phyloP scores from a whole-genome alignment of 1,140 invertebrate genomes.

The Sycophila sp. region DNA sequence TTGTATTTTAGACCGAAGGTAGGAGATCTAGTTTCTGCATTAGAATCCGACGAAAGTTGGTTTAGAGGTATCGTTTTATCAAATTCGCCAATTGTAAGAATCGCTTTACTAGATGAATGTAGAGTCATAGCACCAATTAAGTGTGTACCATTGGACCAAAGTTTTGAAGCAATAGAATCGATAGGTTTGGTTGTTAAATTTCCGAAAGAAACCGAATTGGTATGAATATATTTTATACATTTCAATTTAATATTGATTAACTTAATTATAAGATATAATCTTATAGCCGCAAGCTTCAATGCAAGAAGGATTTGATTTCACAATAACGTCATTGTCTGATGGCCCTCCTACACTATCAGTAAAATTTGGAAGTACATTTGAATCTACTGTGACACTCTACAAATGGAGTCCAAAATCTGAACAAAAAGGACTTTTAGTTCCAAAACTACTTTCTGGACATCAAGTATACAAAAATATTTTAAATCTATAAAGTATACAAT shows the following conservation, averaged over 20 bases:
- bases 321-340: too few relatives aligned
- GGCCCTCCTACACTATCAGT: too few relatives aligned
- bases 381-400: constrained; percentile 31
- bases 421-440: constrained; percentile 43
- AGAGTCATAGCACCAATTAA: constrained; percentile 29
- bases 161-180: constrained; percentile 35
- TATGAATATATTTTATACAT: background rate
- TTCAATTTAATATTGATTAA: background rate
- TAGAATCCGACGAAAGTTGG: constrained; percentile 44
- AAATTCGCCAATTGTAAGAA: constrained; percentile 32
- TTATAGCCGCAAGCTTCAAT: too few relatives aligned
- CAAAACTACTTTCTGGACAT: constrained; percentile 44
- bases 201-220: background rate
- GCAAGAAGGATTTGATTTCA: too few relatives aligned
- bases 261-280: too few relatives aligned
- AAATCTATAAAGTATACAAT: background rate
- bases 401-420: constrained; percentile 46
- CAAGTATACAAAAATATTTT: too few relatives aligned
- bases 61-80: constrained; percentile 49
- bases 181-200: constrained; percentile 45
- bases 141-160: constrained; percentile 33
- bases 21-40: constrained; percentile 47
- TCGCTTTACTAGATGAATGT: constrained; percentile 51
- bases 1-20: constrained; percentile 44
- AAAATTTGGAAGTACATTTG: background rate